Conservation (phyloP, 2,113 vertebrate species). For the Rhynchopsitta pachyrhyncha region DNA sequence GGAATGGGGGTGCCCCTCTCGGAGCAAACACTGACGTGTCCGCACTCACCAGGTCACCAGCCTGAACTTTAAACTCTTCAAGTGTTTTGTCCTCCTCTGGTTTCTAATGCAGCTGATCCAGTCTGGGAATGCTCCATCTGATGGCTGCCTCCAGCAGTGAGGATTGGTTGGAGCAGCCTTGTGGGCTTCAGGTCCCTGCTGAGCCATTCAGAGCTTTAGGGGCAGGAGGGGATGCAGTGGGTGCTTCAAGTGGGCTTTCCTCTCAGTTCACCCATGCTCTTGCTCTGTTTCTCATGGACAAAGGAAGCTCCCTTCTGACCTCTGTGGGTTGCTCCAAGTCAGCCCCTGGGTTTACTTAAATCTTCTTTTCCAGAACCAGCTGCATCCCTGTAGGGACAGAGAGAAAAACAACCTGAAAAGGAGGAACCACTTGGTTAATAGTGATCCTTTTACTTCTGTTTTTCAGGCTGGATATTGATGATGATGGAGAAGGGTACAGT, state of each 20-base stretch:
- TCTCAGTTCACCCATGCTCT: not conserved
- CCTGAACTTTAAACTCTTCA: not conserved
- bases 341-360: not conserved
- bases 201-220: not conserved
- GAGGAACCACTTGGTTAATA: not conserved
- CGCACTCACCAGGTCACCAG: not conserved
- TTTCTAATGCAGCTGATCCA: not conserved
- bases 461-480: constrained; percentile 81
- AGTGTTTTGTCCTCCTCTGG: not conserved
- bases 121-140: accelerated
- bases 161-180: not conserved
- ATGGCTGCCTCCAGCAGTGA: not conserved
- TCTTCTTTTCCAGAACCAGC: not conserved
- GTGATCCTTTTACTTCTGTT: not conserved
- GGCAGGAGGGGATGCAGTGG: not conserved
- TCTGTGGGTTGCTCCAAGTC: accelerated
- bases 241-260: not conserved
- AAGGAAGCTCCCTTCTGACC: not conserved
- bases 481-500: constrained; percentile 82
- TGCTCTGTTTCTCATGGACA: not conserved
- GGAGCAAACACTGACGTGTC: not conserved
- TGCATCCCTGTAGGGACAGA: not conserved
- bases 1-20: not conserved
- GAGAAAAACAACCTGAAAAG: not conserved
- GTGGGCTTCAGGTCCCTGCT: not conserved